Conservation (phyloP, 2,113 vertebrate species). For the Myrmecophaga tridactyla region DNA sequence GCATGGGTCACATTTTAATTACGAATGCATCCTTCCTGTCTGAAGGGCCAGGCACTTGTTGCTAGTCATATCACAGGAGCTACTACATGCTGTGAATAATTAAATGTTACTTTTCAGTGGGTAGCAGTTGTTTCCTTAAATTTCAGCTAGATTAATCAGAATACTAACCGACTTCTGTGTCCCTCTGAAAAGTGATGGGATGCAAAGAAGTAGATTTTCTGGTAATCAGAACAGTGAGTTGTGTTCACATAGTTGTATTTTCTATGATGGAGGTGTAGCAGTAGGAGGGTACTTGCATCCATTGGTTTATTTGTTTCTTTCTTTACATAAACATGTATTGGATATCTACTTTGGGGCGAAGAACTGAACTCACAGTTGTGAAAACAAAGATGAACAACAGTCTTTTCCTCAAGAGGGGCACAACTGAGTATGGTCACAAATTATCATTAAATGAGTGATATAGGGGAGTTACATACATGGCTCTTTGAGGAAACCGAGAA, state of each 20-base stretch:
- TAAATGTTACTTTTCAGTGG: constrained; percentile 49
- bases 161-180: constrained; percentile 37
- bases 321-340: constrained; percentile 20
- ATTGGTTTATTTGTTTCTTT: constrained; percentile 14
- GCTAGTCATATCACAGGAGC: constrained; percentile 62
- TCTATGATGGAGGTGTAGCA: background rate
- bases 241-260: background rate
- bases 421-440: constrained; percentile 25
- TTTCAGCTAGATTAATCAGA: constrained; percentile 65
- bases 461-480: background rate
- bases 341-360: background rate
- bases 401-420: background rate
- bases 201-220: constrained; percentile 55
- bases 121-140: constrained; percentile 56
- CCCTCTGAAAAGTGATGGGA: background rate
- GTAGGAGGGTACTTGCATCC: background rate
- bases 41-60: constrained; percentile 57
- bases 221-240: constrained; percentile 55
- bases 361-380: background rate
- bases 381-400: background rate
- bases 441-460: constrained; percentile 40
- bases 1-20: constrained; percentile 76
- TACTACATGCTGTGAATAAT: constrained; percentile 60
- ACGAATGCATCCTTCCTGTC: constrained; percentile 33
- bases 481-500: background rate